A percentile compares a stretch with the other conserved stretches of the same genome.
Conservation (phyloP, 2,888 invertebrate genomes). For the Trichacis sp. region DNA sequence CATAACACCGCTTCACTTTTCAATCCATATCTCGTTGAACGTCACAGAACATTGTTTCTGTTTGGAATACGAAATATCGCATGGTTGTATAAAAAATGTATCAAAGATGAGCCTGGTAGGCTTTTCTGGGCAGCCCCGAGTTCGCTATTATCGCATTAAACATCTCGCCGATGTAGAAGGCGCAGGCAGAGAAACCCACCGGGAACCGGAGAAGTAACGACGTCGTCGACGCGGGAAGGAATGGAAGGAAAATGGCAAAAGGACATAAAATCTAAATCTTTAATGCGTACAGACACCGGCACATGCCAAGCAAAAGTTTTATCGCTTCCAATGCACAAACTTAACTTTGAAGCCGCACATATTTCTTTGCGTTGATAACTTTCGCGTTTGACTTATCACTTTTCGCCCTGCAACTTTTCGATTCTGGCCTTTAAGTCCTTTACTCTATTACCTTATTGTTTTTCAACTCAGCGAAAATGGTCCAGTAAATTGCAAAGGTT, state of each 20-base stretch:
- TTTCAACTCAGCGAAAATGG: background rate
- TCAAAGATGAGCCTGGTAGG: constrained; percentile 8
- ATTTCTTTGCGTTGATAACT: background rate
- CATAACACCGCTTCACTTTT: no score
- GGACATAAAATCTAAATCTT: constrained; percentile 35
- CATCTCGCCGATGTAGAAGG: constrained; percentile 30
- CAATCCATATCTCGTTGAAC: no score
- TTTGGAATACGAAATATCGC: constrained; percentile 3
- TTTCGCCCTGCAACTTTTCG: background rate
- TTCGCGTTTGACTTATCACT: background rate
- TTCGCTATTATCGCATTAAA: constrained; percentile 37
- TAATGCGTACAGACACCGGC: constrained; percentile 24
- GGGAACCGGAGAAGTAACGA: constrained; percentile 31
- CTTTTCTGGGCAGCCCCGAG: constrained; percentile 11
- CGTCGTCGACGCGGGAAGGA: constrained; percentile 28
- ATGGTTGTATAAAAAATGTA: constrained; percentile 23
- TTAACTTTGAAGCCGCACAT: background rate
- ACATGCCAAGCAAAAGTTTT: constrained; percentile 27
- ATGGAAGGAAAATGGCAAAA: constrained; percentile 30
- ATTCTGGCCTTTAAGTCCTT: background rate
- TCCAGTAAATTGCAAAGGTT: no score
- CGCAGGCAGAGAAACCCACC: constrained; percentile 27
- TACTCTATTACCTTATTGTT: background rate
- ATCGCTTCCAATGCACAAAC: constrained; percentile 18
- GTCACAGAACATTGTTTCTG: background rate